Base-by-base conservation (phyloP, 2,113 vertebrate genomes). In the Eudyptes chrysolophus region DNA sequence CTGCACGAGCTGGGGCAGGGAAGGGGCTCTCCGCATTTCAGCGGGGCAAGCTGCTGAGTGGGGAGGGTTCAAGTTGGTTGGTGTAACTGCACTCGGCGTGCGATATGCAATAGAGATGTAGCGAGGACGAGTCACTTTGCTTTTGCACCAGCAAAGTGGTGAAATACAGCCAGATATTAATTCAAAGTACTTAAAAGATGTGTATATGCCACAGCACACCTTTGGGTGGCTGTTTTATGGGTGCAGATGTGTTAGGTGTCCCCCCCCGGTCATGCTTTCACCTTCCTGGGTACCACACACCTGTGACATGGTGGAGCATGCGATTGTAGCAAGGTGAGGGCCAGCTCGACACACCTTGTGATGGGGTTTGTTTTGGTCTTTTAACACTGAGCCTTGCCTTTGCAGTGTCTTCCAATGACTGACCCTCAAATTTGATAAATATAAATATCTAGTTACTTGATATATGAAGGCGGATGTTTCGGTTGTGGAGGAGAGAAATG, bases 31-130 rank as follows among this genome's bases (percentile, higher is more conserved):
- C 74, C 5, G 3, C 32, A 0, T 29, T 10, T 9, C 55, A 7
- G 7, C 2, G 0, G 77, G 62, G 16, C 1, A 10, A 71, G 38
- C 36, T 60, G 60, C 40, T 18, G 42, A 1, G 16, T 3, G 4
- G 26, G 38, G 17, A 48, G 40, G n/a, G 30, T 13, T n/a, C 5
- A 1, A 14, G 19, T 13, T 12, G 44, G 34, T 16, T 20, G n/a
- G 32, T 81, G 75, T 32, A 7, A 19, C 40, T 12, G 16, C 52
- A 3, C 40, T 55, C 1, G 1, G 1, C 11, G 0, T 8, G 27
- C 2, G 1, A 27, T 18, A 6, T 1, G 11, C 13, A 8, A 5
- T 3, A 38, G 57, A 69, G 70, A 7, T 32, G 25, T 18, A 15
- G 27, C 1, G 1, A 57, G 42, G 60, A 48, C 0, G 0, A 51